Base-by-base conservation (phyloP, 2,797 vertebrate genomes). In the Pelochelys cantorii region DNA sequence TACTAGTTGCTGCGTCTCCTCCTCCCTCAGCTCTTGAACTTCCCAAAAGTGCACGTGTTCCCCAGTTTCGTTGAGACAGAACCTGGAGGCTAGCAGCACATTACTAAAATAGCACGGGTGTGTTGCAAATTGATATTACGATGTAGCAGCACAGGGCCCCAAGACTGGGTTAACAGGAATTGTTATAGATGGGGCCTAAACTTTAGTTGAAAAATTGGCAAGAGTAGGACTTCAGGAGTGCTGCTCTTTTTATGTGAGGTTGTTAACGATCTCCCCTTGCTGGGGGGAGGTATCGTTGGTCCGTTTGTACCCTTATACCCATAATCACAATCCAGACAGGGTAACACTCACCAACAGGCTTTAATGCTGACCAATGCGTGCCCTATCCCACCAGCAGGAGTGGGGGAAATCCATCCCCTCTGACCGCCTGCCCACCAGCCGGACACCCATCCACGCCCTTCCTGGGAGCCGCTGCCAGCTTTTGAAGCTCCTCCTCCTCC, bases 31-130 rank as follows among this genome's bases (percentile, higher is more conserved):
- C 37, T 42, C 68, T 60, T 82, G 59, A 59, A 48, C 2, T 11
- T 48, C 0, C 0, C 25, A 55, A 27, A 79, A 5, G 79, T 11
- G 20, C 5, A 1, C 31, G 22, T 11, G 68, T 18, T 71, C 22
- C 34, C n/a, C 65, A 34, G 18, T 0, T 3, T 25, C 52, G 13
- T 52, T 25, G 84, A 59, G 29, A 59, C 68, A 20, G 89, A 3
- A 80, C 3, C 11, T 2, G 8, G 1, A n/a, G 74, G 23, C 37
- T 14, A 22, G 23, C 42, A 42, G 9, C 23, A 27, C 14, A 5
- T 77, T 77, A 12, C 13, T 2, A 84, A 14, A 57, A 81, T 65
- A 57, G 56, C 27, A 53, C 2, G 62, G 65, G 52, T 13, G 65
- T 78, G 60, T 1, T 18, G 77, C 75, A 48, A 42, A 5, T 27